A percentile compares a stretch with the other conserved stretches of the same genome.
phyloP scores from a whole-genome alignment of 1,140 invertebrate species.

The Eufriesea mexicana region DNA sequence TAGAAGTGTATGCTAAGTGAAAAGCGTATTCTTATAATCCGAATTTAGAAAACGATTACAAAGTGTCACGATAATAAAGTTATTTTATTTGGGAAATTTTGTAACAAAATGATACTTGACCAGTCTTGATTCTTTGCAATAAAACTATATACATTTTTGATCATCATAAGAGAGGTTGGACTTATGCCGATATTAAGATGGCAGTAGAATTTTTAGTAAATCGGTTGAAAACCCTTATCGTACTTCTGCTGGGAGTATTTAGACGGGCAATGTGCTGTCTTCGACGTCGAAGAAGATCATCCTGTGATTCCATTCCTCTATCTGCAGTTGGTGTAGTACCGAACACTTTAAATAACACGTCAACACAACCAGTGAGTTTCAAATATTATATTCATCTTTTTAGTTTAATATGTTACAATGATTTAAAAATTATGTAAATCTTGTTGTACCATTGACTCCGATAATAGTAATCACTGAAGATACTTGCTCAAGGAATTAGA shows the following conservation, averaged over 20 bases:
- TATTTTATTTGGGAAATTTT: neutral
- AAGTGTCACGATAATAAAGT: neutral
- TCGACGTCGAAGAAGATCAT: constrained; percentile 80
- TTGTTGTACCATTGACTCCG: constrained; percentile 32
- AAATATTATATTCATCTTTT: constrained; percentile 1
- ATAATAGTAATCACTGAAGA: constrained; percentile 47
- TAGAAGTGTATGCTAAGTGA: neutral
- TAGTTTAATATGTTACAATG: neutral
- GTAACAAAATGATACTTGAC: constrained; percentile 31
- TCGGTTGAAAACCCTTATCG: constrained; percentile 81
- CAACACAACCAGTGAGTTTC: constrained; percentile 48
- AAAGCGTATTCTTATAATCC: neutral
- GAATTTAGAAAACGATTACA: neutral
- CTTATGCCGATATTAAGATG: constrained; percentile 62
- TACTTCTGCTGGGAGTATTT: constrained; percentile 80
- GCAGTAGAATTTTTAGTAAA: constrained; percentile 78
- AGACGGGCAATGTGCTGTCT: constrained; percentile 83
- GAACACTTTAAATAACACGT: constrained; percentile 70
- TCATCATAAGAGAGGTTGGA: constrained; percentile 45
- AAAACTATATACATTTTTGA: neutral
- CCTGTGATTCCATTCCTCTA: constrained; percentile 82
- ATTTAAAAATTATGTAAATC: constrained; percentile 24
- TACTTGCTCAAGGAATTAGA: constrained; percentile 77
- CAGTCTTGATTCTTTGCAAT: constrained; percentile 6
- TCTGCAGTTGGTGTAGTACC: constrained; percentile 82